Evolutionary conservation across 2,113 vertebrate species (phyloP).

Genomic region (Cygnus atratus): DNA sequence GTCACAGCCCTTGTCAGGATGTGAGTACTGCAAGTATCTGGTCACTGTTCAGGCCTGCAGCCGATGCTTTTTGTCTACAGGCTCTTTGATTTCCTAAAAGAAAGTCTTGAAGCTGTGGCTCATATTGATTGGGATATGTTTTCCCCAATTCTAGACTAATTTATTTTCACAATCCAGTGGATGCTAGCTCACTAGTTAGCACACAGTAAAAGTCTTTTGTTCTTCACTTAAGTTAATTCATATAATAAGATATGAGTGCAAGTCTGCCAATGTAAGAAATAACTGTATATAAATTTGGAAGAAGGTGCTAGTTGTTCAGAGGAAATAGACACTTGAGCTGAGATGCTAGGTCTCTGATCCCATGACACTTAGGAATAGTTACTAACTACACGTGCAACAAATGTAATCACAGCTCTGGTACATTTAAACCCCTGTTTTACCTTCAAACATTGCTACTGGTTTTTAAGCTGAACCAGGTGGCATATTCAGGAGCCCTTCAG

Average conservation of each 20-base stretch:
- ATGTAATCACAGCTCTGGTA: conserved; percentile 41
- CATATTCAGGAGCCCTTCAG: conserved; percentile 50
- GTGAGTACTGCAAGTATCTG: neutral
- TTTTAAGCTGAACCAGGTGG: conserved; percentile 67
- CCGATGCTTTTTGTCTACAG: neutral
- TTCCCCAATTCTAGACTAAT: neutral
- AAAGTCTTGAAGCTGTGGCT: neutral
- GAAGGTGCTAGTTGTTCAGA: neutral
- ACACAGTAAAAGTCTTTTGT: neutral
- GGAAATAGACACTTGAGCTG: neutral
- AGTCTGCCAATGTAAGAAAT: neutral
- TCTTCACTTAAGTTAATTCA: conserved; percentile 21
- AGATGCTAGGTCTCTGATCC: conserved; percentile 47
- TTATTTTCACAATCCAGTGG: conserved; percentile 8
- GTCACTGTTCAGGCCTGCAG: neutral
- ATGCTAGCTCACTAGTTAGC: neutral
- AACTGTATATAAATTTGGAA: neutral
- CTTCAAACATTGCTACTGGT: neutral
- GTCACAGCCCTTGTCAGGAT: fast-evolving
- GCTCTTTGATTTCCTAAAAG: neutral
- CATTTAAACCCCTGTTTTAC: conserved; percentile 23
- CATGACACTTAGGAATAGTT: conserved; percentile 20
- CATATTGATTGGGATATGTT: conserved; percentile 8
- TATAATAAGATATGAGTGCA: neutral
- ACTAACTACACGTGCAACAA: neutral